phyloP scores from a whole-genome alignment of 2,113 vertebrate species.

The Sinosuthora webbiana region DNA sequence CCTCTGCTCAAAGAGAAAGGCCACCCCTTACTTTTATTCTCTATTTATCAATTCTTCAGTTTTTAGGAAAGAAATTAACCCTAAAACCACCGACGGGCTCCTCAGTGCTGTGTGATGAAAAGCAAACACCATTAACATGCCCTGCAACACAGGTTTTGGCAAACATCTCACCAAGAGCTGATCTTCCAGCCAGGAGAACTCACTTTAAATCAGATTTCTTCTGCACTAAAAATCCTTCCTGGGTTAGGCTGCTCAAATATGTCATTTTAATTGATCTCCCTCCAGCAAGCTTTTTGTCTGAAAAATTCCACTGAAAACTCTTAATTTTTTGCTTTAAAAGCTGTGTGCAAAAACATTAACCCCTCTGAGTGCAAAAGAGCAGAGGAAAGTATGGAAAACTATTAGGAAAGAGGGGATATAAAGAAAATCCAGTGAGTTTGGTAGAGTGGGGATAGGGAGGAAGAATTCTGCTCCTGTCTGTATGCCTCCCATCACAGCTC shows the following conservation, averaged over 20 bases:
- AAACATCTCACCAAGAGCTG: background rate
- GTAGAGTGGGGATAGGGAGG: rapidly evolving
- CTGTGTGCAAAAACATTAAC: background rate
- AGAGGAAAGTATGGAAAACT: background rate
- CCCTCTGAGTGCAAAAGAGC: background rate
- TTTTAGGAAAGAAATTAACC: background rate
- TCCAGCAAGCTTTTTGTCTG: constrained; percentile 25
- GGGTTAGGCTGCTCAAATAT: constrained; percentile 30
- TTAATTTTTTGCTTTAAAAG: constrained; percentile 3
- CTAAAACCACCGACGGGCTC: background rate
- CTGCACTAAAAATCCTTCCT: constrained; percentile 40
- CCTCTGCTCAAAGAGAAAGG: background rate
- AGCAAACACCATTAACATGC: background rate
- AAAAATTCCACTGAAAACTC: constrained; percentile 25
- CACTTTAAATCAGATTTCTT: constrained; percentile 47
- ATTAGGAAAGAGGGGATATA: background rate
- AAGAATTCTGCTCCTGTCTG: background rate
- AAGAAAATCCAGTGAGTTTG: background rate
- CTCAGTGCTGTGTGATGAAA: background rate
- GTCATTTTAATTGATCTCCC: constrained; percentile 41
- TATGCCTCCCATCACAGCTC: background rate
- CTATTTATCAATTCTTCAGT: background rate
- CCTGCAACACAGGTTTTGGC: constrained; percentile 10
- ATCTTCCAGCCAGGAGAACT: constrained; percentile 17
- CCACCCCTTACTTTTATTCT: background rate